phyloP scores from a whole-genome alignment of 2,888 invertebrate genomes.

The Calameuta pallipes region DNA sequence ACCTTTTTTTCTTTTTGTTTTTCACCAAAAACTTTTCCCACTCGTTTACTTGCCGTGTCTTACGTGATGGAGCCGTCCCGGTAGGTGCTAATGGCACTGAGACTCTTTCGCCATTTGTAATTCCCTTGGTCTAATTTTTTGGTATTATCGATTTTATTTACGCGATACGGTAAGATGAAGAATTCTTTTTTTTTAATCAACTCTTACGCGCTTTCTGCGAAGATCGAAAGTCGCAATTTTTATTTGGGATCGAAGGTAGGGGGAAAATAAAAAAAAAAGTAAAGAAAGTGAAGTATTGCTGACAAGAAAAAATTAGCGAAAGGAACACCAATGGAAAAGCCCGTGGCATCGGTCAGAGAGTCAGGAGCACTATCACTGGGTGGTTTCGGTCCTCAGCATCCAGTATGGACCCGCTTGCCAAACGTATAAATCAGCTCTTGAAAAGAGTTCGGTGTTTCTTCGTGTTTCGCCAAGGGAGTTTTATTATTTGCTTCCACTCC shows the following conservation, averaged over 20 bases:
- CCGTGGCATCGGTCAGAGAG: slow-evolving; percentile 20
- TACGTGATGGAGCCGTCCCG: not conserved
- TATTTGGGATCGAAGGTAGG: too few relatives aligned
- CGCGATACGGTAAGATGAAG: not conserved
- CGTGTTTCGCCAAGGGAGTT: slow-evolving; percentile 31
- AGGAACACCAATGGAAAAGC: not conserved
- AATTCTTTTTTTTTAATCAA: not conserved
- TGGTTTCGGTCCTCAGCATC: slow-evolving; percentile 18
- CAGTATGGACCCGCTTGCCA: slow-evolving; percentile 29
- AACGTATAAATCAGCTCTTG: slow-evolving; percentile 37
- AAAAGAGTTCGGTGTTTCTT: slow-evolving; percentile 37
- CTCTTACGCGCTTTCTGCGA: not conserved
- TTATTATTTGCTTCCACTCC: slow-evolving; percentile 29
- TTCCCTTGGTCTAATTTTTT: not conserved
- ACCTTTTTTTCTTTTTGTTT: not conserved
- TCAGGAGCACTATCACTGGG: slow-evolving; percentile 7
- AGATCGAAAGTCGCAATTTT: not conserved
- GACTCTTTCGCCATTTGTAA: not conserved
- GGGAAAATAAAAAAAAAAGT: not conserved
- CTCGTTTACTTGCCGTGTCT: not conserved
- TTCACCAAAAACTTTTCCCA: not conserved
- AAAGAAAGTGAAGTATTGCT: not conserved
- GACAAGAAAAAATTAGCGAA: not conserved
- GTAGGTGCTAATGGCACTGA: not conserved
- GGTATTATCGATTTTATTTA: not conserved